phyloP scores from a whole-genome alignment of 1,140 invertebrate genomes.

The Tigriopus japonicus region DNA sequence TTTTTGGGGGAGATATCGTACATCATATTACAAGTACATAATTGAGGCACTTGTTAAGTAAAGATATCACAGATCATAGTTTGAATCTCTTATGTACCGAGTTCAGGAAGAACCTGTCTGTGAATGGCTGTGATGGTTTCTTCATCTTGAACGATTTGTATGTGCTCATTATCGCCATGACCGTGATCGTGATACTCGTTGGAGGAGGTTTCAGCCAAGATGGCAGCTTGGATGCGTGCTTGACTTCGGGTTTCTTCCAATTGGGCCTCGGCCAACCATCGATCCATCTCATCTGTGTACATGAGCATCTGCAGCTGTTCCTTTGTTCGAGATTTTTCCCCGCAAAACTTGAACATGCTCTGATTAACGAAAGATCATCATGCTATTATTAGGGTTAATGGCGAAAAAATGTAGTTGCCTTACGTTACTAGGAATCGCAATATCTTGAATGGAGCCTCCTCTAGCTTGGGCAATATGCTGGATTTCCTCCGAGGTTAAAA shows the following conservation, averaged over 20 bases:
- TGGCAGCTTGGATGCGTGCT: neutral
- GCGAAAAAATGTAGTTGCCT: no score
- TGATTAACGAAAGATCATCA: conserved; percentile 26
- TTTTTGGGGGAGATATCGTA: no score
- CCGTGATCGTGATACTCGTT: neutral
- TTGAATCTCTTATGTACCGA: neutral
- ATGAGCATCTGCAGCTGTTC: conserved; percentile 13
- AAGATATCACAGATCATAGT: no score
- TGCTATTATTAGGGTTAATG: no score
- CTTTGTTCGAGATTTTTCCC: neutral
- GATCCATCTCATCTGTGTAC: conserved; percentile 22
- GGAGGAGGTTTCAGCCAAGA: neutral
- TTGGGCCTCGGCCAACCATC: conserved; percentile 29
- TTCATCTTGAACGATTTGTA: neutral
- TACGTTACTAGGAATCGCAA: no score
- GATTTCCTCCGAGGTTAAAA: neutral
- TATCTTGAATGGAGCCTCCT: no score
- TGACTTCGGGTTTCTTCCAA: conserved; percentile 17
- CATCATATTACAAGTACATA: no score
- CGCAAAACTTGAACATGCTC: conserved; percentile 42
- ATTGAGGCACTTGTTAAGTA: no score
- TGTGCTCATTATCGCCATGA: neutral
- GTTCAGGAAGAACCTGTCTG: neutral
- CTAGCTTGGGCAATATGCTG: no score
- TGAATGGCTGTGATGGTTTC: neutral